These are phyloP conservation scores for Protonibea diacanthus DNA, from an alignment of 2,797 vertebrate species.

Conservation along the genomic window DNA sequence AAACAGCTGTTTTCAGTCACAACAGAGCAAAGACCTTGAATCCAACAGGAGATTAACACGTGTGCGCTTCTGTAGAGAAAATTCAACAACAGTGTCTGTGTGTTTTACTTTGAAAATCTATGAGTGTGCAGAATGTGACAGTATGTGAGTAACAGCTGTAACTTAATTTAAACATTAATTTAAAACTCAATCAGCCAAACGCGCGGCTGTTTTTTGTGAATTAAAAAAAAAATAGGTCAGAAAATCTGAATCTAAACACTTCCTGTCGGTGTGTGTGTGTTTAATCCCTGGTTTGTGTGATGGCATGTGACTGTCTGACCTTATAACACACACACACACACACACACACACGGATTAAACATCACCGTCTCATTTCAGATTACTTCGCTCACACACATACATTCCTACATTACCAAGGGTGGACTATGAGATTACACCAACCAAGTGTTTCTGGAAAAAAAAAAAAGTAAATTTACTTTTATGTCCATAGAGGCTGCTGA, in stretches of 20 bases:
- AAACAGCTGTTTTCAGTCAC: too few species aligned
- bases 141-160: too few species aligned
- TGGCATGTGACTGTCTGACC: conserved; percentile 64
- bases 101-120: too few species aligned
- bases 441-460: too few species aligned
- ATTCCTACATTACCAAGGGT: not conserved
- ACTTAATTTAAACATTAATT: not conserved
- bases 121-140: too few species aligned
- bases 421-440: too few species aligned
- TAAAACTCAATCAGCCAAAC: conserved; percentile 33
- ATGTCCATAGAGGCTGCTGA: too few species aligned
- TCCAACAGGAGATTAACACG: too few species aligned
- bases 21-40: too few species aligned
- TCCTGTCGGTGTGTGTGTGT: conserved; percentile 26
- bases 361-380: conserved; percentile 70
- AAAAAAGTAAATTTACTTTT: too few species aligned
- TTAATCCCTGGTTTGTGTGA: conserved; percentile 67
- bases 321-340: conserved; percentile 42
- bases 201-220: not conserved
- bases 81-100: too few species aligned
- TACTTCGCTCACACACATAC: conserved; percentile 29
- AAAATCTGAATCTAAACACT: conserved; percentile 19
- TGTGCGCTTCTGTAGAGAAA: too few species aligned
- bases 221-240: conserved; percentile 42
- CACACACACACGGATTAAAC: conserved; percentile 69